Evolutionary conservation across 1,140 invertebrate species (phyloP).

Genomic region (Scylla paramamosain): DNA sequence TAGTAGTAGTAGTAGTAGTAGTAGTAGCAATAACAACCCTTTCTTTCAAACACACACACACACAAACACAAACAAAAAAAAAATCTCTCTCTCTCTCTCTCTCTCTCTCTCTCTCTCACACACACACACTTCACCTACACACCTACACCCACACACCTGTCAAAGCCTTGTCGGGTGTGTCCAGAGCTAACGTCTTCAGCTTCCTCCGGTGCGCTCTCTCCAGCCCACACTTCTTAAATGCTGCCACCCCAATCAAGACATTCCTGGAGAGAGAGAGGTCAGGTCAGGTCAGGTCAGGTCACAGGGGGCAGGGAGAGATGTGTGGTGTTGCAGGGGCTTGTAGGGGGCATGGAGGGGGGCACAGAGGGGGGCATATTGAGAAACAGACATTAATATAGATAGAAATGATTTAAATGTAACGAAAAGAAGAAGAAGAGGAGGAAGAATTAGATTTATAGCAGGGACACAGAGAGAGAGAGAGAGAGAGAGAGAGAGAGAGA

Average conservation of each 20-base stretch:
- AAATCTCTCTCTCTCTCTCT: no score
- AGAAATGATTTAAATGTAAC: no score
- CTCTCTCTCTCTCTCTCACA: no score
- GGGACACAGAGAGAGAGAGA: no score
- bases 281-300: no score
- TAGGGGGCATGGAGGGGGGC: no score
- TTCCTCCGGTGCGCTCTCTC: constrained; percentile 65
- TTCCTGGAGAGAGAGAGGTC: constrained; percentile 83
- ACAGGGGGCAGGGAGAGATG: neutral
- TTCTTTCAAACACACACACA: neutral
- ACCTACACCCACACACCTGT: constrained; percentile 30
- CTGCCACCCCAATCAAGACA: constrained; percentile 92
- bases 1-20: constrained; percentile 6
- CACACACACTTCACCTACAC: neutral
- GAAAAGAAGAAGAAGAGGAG: neutral
- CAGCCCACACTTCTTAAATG: constrained; percentile 67
- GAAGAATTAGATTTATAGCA: neutral
- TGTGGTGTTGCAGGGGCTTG: no score
- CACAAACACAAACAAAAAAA: no score
- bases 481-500: no score
- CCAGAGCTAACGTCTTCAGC: constrained; percentile 55
- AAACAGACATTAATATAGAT: no score
- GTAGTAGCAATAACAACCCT: neutral
- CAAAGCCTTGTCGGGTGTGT: constrained; percentile 75
- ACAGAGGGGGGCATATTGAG: no score